Evolutionary conservation across 2,797 vertebrate genomes (phyloP), one percentile per base, ranked within the genome.

Genomic region (Momotus momota): DNA sequence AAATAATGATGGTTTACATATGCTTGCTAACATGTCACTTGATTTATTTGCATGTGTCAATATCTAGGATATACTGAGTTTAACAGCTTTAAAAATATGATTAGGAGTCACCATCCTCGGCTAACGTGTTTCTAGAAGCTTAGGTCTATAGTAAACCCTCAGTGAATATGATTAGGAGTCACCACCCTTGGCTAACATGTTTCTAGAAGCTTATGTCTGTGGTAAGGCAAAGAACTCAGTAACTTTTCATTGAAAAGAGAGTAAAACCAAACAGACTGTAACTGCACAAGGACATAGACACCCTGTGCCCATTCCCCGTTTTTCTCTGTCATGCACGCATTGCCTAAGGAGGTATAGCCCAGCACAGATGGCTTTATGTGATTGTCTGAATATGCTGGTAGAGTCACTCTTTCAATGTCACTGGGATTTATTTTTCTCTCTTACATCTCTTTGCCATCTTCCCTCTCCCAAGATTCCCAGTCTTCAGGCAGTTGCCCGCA

Each of bases 341-440:
- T 78, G 96, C 95, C 96, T 95, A 81, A 73, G 96, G 95, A 85
- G 0, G n/a, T 65, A 72, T 6, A 82, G 78, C 57, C 48, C 81
- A 75, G 92, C 86, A 90, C 96, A 96, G 96, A 97, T 96, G 96
- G 95, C 61, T 71, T 66, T 93, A 46, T 3, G 0, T 72, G 88
- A 81, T 78, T 94, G 81, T 94, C 82, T 92, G 83, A 92, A 65
- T 87, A 69, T 4, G 0, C 90, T 92, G 92, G 82, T 73, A 61
- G 71, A 92, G 83, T 96, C 74, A 89, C 71, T 87, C 67, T 80
- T 88, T 90, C 93, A 95, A 94, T 96, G 92, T 92, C 90, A 94
- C 49, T 43, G 78, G 71, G 60, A 94, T 87, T 91, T 93, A 89
- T 69, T 83, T 82, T 71, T 71, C 35, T 60, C 33, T 91, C 64